phyloP scores from a whole-genome alignment of 2,113 vertebrate species.

The Phoxinus phoxinus region DNA sequence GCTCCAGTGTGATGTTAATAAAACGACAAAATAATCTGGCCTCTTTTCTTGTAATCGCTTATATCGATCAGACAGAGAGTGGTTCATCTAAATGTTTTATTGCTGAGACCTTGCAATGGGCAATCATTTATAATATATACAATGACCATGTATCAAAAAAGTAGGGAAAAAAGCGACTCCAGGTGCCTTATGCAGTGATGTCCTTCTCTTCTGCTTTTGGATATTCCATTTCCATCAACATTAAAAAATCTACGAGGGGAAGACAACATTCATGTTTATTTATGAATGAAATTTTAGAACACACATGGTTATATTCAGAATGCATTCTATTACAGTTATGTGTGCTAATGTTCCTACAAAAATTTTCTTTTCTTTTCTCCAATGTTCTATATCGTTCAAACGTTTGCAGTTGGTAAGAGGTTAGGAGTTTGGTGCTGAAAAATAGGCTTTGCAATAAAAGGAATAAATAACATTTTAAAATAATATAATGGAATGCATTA shows the following conservation, averaged over 20 bases:
- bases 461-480: no score
- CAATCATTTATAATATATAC: background rate
- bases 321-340: background rate
- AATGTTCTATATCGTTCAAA: background rate
- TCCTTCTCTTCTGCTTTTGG: constrained; percentile 75
- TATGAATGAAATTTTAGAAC: background rate
- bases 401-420: background rate
- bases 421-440: background rate
- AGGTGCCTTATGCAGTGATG: constrained; percentile 68
- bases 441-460: no score
- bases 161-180: background rate
- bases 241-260: constrained; percentile 76
- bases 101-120: background rate
- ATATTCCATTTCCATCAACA: constrained; percentile 82
- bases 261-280: background rate
- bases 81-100: background rate
- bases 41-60: background rate
- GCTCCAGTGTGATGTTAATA: constrained; percentile 43
- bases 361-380: no score
- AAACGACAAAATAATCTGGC: background rate
- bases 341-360: background rate
- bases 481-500: no score
- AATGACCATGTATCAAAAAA: constrained; percentile 21
- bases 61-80: background rate
- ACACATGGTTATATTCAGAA: background rate